Percentiles rank a stretch among this genome's conserved stretches.
Evolutionary conservation across 2,113 vertebrate species (phyloP).

Genomic region (Rhabdomys dilectus): DNA sequence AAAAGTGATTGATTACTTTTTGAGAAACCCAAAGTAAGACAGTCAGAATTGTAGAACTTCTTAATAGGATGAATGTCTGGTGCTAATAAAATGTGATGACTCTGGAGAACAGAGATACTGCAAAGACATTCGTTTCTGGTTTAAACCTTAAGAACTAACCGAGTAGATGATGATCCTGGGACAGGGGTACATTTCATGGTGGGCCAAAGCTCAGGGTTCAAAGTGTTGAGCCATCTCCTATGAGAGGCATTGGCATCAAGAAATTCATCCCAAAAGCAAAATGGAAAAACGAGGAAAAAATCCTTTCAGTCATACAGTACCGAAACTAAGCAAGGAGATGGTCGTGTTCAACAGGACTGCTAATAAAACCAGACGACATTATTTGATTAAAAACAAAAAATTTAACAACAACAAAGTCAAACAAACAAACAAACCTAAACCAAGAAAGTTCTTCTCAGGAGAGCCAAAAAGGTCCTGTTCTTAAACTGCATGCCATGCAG

Average conservation of each 20-base stretch:
- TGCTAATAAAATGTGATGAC: not conserved
- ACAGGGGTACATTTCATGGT: not conserved
- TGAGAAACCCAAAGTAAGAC: conserved; percentile 29
- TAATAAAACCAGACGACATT: not conserved
- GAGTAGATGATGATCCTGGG: not conserved
- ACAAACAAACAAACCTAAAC: not conserved
- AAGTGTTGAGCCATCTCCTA: not conserved
- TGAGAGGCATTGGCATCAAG: not conserved
- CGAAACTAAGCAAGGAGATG: not conserved
- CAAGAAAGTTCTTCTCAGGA: not conserved
- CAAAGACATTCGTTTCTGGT: not conserved
- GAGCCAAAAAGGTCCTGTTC: not conserved
- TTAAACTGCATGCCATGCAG: not conserved
- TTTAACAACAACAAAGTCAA: no score
- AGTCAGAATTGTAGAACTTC: conserved; percentile 11
- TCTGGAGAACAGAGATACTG: not conserved
- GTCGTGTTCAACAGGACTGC: not conserved
- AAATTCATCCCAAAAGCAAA: not conserved
- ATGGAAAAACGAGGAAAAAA: not conserved
- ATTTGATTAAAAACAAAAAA: not conserved
- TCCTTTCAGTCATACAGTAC: not conserved
- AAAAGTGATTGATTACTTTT: not conserved
- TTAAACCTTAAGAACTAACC: not conserved
- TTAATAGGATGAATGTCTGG: not conserved
- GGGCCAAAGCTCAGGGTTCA: not conserved